Base-by-base conservation (phyloP, 2,113 vertebrate species). In the Cyphomyrus discorhynchus region DNA sequence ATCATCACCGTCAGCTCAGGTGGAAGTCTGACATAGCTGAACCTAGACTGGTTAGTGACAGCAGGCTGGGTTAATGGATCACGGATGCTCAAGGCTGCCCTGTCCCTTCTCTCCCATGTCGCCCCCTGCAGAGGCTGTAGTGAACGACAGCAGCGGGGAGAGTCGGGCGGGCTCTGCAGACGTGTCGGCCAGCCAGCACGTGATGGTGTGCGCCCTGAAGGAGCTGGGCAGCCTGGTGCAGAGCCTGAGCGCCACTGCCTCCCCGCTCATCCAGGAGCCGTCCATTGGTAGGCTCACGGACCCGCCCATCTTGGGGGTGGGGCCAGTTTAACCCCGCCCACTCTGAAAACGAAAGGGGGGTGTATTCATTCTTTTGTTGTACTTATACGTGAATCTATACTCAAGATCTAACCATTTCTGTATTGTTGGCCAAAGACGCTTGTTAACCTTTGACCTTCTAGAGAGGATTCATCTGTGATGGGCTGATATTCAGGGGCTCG, bases 151-250 rank as follows among this genome's bases (percentile, higher is more conserved):
- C 42, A 98, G 97, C 62, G 96, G 96, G 46, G 98, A 99, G 93
- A 99, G 97, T 92, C 98, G 98, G 91, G 96, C 97, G 0, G 98
- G 97, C n/a, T 96, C 97, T 21, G 97, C 97, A 0, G 98, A 99
- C 82, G 97, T 99, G 3, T 98, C 98, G 24, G 98, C 98, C 89
- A 99, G 97, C 93, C 98, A 99, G 93, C 98, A 99, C 0, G 97
- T 99, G 47, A 99, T 99, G 98, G 99, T 99, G 91, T 99, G 99
- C 58, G 99, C 98, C 1, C 96, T 99, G 0, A 98, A 99, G 91
- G 98, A 99, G 83, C 96, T 99, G 13, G 98, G 99, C 70, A 99
- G 99, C 92, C 95, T 99, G 90, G 98, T 99, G 77, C 98, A 98
- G 95, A 99, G 98, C 77, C 94, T 99, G 89, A 99, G 97, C 89